Base-by-base conservation (phyloP, 2,113 vertebrate genomes). In the Bostrychus sinensis region DNA sequence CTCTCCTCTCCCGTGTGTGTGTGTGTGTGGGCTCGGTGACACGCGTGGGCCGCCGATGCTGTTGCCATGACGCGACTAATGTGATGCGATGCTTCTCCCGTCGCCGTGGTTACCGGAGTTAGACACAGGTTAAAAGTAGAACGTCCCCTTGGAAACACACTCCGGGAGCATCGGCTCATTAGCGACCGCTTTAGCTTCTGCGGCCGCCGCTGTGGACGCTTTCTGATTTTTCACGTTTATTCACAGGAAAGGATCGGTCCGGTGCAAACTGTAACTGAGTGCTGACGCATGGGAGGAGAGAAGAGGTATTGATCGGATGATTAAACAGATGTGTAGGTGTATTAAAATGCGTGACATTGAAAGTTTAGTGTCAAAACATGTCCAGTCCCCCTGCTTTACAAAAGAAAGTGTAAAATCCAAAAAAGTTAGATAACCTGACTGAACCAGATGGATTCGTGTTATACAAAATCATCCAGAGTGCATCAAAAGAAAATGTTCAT, bases 71-170 rank as follows among this genome's bases (percentile, higher is more conserved):
- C 7, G 34, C 53, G 9, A 22, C 17, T 7, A 7, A 58, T 43
- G 26, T 28, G 45, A 59, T 60, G 56, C 43, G 36, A 38, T 56
- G 60, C 41, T 64, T 65, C 48, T 39, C 56, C 59, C 11, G 63
- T 78, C 42, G 7, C 51, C 45, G 65, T 66, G 72, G 69, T 55
- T 17, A 69, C 65, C 19, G 20, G 42, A 66, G 51, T 45, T 59
- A 51, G 43, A 59, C 39, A 53, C 34, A 62, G 61, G 61, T 79
- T 76, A 60, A 70, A 76, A 67, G 72, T 72, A 72, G 50, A 51
- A 55, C 17, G 50, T 79, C 22, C 51, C 54, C 61, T 73, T 63
- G 69, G 68, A 70, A 75, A 70, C 63, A 60, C 37, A 14, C n/a
- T 12, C 20, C 36, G 8, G 11, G 19, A 54, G 45, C 16, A 56